Percentiles rank a stretch among this genome's conserved stretches.
phyloP scores from a whole-genome alignment of 2,113 vertebrate species.

The Toxostoma redivivum region DNA sequence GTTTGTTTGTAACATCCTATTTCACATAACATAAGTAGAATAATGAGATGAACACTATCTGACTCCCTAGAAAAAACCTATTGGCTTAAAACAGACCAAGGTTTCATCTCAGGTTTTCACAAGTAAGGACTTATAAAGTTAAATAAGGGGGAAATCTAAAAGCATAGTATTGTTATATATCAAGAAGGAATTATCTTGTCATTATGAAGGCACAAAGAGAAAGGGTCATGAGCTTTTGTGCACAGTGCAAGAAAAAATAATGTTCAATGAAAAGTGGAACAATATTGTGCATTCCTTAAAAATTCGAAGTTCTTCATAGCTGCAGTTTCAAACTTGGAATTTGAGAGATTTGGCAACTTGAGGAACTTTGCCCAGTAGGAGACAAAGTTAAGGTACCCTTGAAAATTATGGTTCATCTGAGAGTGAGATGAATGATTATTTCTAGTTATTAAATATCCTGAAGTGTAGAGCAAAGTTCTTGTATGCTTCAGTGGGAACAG shows the following conservation, averaged over 20 bases:
- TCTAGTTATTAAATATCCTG: background rate
- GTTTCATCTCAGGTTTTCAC: background rate
- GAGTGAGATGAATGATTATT: rapidly evolving
- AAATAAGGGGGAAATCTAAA: background rate
- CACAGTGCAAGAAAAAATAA: background rate
- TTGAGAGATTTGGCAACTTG: background rate
- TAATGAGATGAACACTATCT: background rate
- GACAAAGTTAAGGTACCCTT: background rate
- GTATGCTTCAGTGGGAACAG: background rate
- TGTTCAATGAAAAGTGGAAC: background rate
- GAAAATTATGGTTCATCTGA: background rate
- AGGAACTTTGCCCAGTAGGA: background rate
- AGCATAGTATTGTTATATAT: background rate
- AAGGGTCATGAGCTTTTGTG: background rate
- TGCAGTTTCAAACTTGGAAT: background rate
- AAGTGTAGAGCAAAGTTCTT: background rate
- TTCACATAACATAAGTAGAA: background rate
- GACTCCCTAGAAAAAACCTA: background rate
- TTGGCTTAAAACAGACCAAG: background rate
- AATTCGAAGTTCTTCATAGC: background rate
- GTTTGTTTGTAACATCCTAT: background rate
- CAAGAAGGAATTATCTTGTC: background rate
- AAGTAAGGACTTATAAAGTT: background rate
- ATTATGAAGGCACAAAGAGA: background rate
- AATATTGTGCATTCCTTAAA: background rate